These are phyloP conservation scores for Heptranchias perlo DNA, from an alignment of 2,113 vertebrate species.

Conservation along the genomic window DNA sequence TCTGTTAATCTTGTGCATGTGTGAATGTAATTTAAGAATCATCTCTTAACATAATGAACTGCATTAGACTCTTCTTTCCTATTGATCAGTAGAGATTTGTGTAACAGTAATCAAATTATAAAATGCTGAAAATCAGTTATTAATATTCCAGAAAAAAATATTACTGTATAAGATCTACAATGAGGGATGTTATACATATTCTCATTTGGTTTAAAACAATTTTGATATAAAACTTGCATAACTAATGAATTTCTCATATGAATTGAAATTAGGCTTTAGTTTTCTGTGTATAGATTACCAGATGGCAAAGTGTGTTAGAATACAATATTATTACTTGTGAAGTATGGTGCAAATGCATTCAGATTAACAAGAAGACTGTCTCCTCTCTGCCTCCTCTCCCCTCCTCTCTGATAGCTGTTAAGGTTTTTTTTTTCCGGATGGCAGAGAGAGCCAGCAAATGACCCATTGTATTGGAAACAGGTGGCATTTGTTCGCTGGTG, in stretches of 20 bases:
- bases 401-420: not conserved
- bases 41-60: not conserved
- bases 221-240: slow-evolving; percentile 12
- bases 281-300: not conserved
- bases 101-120: not conserved
- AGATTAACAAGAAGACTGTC: not conserved
- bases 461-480: too few species aligned
- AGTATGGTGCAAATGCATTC: not conserved
- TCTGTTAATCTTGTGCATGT: not conserved
- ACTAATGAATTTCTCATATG: not conserved
- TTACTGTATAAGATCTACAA: not conserved
- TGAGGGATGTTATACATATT: not conserved
- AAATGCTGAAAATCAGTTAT: slow-evolving; percentile 4
- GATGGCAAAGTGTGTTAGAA: not conserved
- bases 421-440: not conserved
- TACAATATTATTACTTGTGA: not conserved
- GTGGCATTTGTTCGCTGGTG: too few species aligned
- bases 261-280: not conserved
- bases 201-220: slow-evolving; percentile 3
- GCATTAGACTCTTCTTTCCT: not conserved
- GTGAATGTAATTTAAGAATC: slow-evolving; percentile 20
- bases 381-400: not conserved
- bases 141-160: not conserved
- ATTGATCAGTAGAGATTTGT: slow-evolving; percentile 5
- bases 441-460: too few species aligned